phyloP scores from a whole-genome alignment of 2,113 vertebrate genomes.

The Paradoxurus hermaphroditus region DNA sequence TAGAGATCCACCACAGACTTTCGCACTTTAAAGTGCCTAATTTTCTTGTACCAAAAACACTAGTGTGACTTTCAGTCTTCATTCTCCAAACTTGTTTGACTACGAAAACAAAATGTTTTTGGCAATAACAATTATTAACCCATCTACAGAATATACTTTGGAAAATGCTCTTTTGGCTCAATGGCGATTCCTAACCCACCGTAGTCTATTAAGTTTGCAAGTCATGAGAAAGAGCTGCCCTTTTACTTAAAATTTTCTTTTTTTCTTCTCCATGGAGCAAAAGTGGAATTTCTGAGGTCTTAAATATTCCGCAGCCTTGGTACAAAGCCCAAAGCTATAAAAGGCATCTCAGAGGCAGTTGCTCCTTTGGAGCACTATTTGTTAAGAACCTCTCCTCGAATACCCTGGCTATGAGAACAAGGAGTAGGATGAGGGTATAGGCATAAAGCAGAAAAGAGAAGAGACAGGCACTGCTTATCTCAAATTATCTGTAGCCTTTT shows the following conservation, averaged over 20 bases:
- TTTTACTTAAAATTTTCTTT: neutral
- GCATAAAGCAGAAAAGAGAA: neutral
- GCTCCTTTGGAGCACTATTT: neutral
- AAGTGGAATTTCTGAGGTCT: neutral
- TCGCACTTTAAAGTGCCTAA: neutral
- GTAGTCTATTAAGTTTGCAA: neutral
- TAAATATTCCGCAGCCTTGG: neutral
- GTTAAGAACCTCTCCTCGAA: neutral
- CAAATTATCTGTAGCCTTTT: neutral
- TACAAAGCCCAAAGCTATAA: neutral
- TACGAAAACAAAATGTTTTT: neutral
- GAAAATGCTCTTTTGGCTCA: neutral
- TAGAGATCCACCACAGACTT: neutral
- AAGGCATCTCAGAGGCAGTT: neutral
- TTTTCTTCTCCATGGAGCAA: neutral
- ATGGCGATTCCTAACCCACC: neutral
- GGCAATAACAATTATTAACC: neutral
- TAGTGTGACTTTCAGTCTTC: neutral
- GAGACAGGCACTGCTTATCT: neutral
- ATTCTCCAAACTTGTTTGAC: neutral
- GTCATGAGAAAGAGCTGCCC: slow-evolving; percentile 25
- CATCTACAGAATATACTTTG: neutral
- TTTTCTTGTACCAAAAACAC: neutral
- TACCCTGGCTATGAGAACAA: neutral
- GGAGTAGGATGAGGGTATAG: neutral